Percentiles rank a stretch among this genome's conserved stretches.
Evolutionary conservation across 1,140 invertebrate species (phyloP).

Genomic region (Calephelis virginiensis): DNA sequence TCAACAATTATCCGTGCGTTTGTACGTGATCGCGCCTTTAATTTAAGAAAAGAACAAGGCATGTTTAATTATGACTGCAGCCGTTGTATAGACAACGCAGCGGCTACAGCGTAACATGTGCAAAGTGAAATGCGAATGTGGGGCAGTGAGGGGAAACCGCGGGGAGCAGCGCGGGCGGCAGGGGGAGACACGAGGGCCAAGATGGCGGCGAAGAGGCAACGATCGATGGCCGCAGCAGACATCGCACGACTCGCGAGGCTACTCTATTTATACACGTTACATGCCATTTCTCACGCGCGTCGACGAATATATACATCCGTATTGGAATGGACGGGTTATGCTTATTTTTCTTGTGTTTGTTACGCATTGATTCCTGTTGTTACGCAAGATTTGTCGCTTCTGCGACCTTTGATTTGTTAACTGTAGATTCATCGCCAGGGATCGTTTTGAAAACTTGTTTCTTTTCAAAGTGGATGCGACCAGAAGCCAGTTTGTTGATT

Average conservation of each 20-base stretch:
- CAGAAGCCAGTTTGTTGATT: too few species aligned
- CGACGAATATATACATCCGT: slow-evolving; percentile 36
- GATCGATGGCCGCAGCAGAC: slow-evolving; percentile 74
- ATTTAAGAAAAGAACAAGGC: slow-evolving; percentile 22
- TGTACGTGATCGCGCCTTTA: not conserved
- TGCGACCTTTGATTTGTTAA: slow-evolving; percentile 1
- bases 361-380: slow-evolving; percentile 14
- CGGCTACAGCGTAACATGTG: slow-evolving; percentile 46
- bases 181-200: slow-evolving; percentile 70
- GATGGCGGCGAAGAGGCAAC: slow-evolving; percentile 72
- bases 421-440: not conserved
- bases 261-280: slow-evolving; percentile 73
- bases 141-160: slow-evolving; percentile 61
- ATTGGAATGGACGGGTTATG: slow-evolving; percentile 21
- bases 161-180: slow-evolving; percentile 52
- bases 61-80: slow-evolving; percentile 37
- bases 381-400: not conserved
- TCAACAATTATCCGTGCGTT: not conserved
- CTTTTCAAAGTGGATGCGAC: too few species aligned
- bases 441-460: too few species aligned
- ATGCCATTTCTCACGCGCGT: slow-evolving; percentile 55
- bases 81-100: slow-evolving; percentile 19
- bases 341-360: slow-evolving; percentile 2
- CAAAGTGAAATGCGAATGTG: slow-evolving; percentile 70
- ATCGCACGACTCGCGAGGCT: slow-evolving; percentile 64